Evolutionary conservation across 2,113 vertebrate genomes (phyloP).

Genomic region (Brachirus orientalis): DNA sequence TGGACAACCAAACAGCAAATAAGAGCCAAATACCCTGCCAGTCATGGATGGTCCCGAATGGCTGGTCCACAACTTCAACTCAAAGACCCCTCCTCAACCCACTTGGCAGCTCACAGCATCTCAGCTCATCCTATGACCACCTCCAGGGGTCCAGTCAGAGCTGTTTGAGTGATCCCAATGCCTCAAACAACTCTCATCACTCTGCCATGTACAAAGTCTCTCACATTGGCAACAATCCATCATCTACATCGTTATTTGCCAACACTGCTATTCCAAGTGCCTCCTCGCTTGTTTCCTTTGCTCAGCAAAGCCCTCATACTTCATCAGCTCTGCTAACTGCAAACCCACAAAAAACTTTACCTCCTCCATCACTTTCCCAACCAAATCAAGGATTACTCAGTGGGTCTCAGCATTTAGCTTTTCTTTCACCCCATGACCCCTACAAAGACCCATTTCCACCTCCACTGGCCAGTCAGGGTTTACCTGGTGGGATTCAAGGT

Average conservation of each 20-base stretch:
- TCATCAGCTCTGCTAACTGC: not conserved
- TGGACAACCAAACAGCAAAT: conserved; percentile 54
- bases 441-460: conserved; percentile 28
- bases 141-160: conserved; percentile 30
- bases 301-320: conserved; percentile 25
- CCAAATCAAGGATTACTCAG: conserved; percentile 13
- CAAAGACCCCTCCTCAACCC: conserved; percentile 27
- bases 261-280: conserved; percentile 1
- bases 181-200: conserved; percentile 12
- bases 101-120: conserved; percentile 20
- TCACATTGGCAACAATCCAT: conserved; percentile 12
- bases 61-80: conserved; percentile 46
- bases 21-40: conserved; percentile 42
- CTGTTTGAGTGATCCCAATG: conserved; percentile 25
- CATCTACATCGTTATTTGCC: conserved; percentile 33
- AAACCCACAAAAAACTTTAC: conserved; percentile 15
- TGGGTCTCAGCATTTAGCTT: not conserved
- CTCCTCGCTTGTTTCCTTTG: conserved; percentile 37
- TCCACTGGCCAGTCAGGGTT: conserved; percentile 5
- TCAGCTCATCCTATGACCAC: conserved; percentile 17
- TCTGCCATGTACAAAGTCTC: conserved; percentile 25
- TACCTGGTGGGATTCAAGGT: conserved; percentile 29
- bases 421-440: not conserved
- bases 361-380: conserved; percentile 5
- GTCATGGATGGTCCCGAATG: conserved; percentile 40